phyloP scores from a whole-genome alignment of 2,113 vertebrate genomes.

The Sula dactylatra region DNA sequence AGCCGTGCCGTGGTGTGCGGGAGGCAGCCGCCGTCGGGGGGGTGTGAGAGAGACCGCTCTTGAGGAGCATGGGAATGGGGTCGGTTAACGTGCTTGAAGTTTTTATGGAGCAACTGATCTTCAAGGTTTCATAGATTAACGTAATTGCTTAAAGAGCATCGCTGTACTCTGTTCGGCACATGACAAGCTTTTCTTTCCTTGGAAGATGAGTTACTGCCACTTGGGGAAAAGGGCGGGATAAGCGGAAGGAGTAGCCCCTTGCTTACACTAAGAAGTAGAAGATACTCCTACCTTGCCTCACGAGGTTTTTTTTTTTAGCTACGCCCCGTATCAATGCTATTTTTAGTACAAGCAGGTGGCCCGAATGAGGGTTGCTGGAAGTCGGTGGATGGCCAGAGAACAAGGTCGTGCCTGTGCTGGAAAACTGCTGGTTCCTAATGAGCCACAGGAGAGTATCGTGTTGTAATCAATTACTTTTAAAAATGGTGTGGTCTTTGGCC shows the following conservation, averaged over 20 bases:
- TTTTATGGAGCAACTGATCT: not conserved
- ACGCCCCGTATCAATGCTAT: not conserved
- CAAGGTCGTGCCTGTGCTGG: not conserved
- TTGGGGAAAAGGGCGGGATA: not conserved
- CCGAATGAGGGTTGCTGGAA: not conserved
- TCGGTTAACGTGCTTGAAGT: not conserved
- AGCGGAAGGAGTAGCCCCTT: not conserved
- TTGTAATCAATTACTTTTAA: not conserved
- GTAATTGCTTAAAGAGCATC: not conserved
- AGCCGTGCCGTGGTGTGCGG: not conserved
- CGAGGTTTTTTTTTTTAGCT: not conserved
- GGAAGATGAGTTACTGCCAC: not conserved
- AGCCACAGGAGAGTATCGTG: not conserved
- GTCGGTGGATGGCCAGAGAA: not conserved
- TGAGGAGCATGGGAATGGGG: not conserved
- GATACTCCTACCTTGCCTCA: fast-evolving
- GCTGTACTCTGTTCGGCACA: fast-evolving
- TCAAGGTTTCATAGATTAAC: not conserved
- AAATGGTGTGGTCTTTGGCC: fast-evolving
- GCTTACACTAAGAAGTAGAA: not conserved
- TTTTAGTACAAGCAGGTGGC: not conserved
- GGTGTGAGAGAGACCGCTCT: not conserved
- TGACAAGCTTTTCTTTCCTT: not conserved
- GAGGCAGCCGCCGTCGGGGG: not conserved
- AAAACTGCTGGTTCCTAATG: not conserved